Conservation (phyloP, 2,888 invertebrate species). For the Danaus chrysippus region DNA sequence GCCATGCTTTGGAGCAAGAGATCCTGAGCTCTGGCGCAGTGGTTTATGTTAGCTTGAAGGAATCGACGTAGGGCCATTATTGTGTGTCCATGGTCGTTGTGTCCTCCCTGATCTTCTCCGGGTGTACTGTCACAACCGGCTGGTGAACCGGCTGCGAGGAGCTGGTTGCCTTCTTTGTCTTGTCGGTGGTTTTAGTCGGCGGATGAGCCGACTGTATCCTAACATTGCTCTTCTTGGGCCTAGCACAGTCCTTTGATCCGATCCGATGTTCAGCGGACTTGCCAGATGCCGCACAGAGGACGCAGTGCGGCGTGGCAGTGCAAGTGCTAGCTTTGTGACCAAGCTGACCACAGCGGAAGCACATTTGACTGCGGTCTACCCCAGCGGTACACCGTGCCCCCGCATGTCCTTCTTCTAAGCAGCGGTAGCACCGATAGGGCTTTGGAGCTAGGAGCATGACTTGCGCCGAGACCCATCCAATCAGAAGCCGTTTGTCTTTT, state of each 20-base stretch:
- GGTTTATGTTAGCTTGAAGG: conserved; percentile 22
- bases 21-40: too few relatives aligned
- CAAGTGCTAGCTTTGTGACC: conserved; percentile 27
- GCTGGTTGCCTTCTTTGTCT: too few relatives aligned
- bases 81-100: too few relatives aligned
- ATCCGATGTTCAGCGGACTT: conserved; percentile 19
- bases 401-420: conserved; percentile 24
- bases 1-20: too few relatives aligned
- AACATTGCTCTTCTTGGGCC: too few relatives aligned
- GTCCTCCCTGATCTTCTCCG: too few relatives aligned
- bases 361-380: conserved; percentile 12
- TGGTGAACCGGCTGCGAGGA: too few relatives aligned
- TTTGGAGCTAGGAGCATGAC: conserved; percentile 13
- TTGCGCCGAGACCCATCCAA: conserved; percentile 28
- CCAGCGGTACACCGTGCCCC: conserved; percentile 17
- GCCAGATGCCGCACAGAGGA: conserved; percentile 17
- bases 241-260: conserved; percentile 14
- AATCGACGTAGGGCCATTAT: too few relatives aligned
- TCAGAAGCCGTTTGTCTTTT: conserved; percentile 12
- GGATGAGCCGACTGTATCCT: too few relatives aligned
- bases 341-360: conserved; percentile 25
- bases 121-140: too few relatives aligned
- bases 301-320: conserved; percentile 21
- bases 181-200: too few relatives aligned
- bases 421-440: conserved; percentile 26